Evolutionary conservation across 1,140 invertebrate species (phyloP).

Genomic region (Heliothis virescens): DNA sequence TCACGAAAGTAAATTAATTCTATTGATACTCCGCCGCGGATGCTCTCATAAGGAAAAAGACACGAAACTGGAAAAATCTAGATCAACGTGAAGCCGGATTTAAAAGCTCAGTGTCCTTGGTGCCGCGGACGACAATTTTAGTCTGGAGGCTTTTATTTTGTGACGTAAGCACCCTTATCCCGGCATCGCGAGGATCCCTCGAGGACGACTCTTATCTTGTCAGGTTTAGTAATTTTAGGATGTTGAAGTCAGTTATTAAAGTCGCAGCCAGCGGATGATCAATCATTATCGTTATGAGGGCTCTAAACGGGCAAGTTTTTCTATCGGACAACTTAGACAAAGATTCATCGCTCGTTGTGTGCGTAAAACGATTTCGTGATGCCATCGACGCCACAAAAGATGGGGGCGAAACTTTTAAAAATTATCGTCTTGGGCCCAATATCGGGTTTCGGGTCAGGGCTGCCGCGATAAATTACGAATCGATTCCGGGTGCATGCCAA

Average conservation of each 20-base stretch:
- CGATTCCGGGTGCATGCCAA: constrained; percentile 27
- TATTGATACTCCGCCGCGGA: constrained; percentile 13
- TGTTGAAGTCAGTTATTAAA: constrained; percentile 15
- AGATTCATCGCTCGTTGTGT: constrained; percentile 40
- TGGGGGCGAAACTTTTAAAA: constrained; percentile 48
- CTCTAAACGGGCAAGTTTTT: constrained; percentile 34
- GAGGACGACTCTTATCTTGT: constrained; percentile 24
- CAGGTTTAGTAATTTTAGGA: constrained; percentile 6
- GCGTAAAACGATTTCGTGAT: constrained; percentile 44
- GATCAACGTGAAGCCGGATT: background rate
- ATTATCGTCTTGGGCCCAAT: constrained; percentile 47
- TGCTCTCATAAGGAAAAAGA: constrained; percentile 20
- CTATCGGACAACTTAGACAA: constrained; percentile 37
- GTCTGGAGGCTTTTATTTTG: constrained; percentile 38
- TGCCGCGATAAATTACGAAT: constrained; percentile 33
- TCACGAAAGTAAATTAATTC: constrained; percentile 17
- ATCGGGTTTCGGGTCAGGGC: constrained; percentile 27
- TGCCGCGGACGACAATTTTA: constrained; percentile 32
- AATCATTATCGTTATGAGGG: constrained; percentile 31
- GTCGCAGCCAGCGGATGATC: constrained; percentile 15
- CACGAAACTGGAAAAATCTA: constrained; percentile 8
- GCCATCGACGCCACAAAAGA: constrained; percentile 40
- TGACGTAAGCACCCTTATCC: constrained; percentile 43
- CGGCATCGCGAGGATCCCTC: constrained; percentile 21
- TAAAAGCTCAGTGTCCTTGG: constrained; percentile 37